Base-by-base conservation (phyloP, 2,113 vertebrate genomes). In the Indicator maculatus region DNA sequence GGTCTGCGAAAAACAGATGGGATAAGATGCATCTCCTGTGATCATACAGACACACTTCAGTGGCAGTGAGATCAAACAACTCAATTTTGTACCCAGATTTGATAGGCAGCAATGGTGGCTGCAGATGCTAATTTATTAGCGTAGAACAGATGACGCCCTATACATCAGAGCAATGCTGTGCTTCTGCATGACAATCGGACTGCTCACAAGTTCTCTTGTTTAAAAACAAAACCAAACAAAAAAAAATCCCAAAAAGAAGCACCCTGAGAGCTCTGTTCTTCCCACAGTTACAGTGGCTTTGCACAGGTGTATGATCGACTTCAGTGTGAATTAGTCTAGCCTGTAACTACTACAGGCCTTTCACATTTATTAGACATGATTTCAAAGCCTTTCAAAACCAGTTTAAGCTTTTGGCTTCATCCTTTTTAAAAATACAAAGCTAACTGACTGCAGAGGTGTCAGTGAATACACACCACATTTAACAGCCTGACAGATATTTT, bases 1-100 rank as follows among this genome's bases (percentile, higher is more conserved):
- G 26, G 33, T 28, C 76, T 93, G 83, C 66, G 81, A 56, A 76
- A 93, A 80, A 75, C 94, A 87, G 80, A 87, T 88, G 94, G 92
- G 91, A 59, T 83, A 78, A 94, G 64, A 26, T 6, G 41, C 56
- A 50, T 65, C 87, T 79, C 88, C 88, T 1, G 1, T 52, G 45
- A 81, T 69, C 21, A 3, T 44, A 74, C 73, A 50, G 92, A 93
- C 80, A 88, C 83, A n/a, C 80, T 95, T 86, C 50, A 82, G 63
- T 69, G 56, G 69, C 81, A 78, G 63, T 41, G 78, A 86, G 65
- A 83, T 76, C 74, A 86, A 71, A 73, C 83, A 67, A 47, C 93
- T 79, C 52, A 14, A 82, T 93, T 94, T 65, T 31, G 36, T 69
- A 55, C n/a, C 39, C 78, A 75, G n/a, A 47, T 50, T 58, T 73